Conservation (phyloP, 2,113 vertebrate species). For the Perca flavescens region DNA sequence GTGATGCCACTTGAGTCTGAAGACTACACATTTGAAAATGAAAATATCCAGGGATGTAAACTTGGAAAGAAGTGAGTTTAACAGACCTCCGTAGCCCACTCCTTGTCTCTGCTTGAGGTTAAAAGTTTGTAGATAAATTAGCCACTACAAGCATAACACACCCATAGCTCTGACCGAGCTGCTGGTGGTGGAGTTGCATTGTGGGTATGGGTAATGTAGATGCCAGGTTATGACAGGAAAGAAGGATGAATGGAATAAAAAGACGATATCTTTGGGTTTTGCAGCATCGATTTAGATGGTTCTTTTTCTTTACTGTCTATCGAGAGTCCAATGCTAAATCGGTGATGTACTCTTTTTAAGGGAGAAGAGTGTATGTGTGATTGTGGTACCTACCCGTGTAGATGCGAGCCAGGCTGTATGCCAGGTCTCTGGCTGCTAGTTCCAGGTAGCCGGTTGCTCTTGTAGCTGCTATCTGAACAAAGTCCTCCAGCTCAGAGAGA, state of each 20-base stretch:
- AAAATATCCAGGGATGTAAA: no score
- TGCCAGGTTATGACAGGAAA: no score
- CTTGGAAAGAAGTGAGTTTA: background rate
- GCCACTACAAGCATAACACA: background rate
- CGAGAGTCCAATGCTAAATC: background rate
- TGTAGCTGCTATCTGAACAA: constrained; percentile 59
- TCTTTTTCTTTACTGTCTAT: background rate
- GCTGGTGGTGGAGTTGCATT: no score
- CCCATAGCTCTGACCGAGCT: background rate
- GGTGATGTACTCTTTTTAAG: background rate
- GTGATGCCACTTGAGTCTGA: no score
- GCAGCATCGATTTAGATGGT: background rate
- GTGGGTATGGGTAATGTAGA: no score
- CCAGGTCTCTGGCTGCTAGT: constrained; percentile 87
- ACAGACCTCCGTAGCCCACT: no score
- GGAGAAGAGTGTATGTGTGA: background rate
- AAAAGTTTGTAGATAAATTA: background rate
- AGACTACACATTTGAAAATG: no score
- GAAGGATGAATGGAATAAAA: no score
- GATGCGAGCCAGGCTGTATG: constrained; percentile 85
- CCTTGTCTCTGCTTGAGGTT: background rate
- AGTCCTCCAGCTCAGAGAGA: constrained; percentile 70
- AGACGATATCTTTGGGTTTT: background rate
- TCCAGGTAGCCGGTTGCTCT: constrained; percentile 74
- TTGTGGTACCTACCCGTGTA: constrained; percentile 78